phyloP scores from a whole-genome alignment of 2,797 vertebrate genomes.

The Amphiprion clarkii region DNA sequence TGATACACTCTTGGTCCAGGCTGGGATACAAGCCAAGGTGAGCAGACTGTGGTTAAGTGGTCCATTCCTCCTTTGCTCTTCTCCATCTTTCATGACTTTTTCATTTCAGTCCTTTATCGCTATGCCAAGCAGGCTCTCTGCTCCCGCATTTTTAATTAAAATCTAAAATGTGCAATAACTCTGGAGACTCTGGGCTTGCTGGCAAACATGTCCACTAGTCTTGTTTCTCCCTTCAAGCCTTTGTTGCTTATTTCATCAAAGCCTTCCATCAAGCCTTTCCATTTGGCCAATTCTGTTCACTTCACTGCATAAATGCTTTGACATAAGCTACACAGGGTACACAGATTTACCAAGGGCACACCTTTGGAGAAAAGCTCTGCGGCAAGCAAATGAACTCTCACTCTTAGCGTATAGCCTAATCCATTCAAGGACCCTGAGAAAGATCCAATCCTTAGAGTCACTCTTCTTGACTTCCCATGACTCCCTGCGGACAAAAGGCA shows the following conservation, averaged over 20 bases:
- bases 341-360: conserved; percentile 54
- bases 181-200: conserved; percentile 67
- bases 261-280: conserved; percentile 60
- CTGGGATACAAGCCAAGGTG: conserved; percentile 66
- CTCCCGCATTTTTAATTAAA: conserved; percentile 85
- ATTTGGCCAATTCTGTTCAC: conserved; percentile 65
- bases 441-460: conserved; percentile 73
- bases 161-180: conserved; percentile 80
- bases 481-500: conserved; percentile 78
- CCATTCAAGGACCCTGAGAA: conserved; percentile 75
- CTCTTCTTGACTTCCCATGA: conserved; percentile 77
- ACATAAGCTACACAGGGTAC: conserved; percentile 59
- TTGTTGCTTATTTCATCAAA: conserved; percentile 71
- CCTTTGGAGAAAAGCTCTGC: conserved; percentile 55
- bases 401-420: conserved; percentile 63
- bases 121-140: conserved; percentile 71
- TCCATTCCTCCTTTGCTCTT: conserved; percentile 68
- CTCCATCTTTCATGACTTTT: conserved; percentile 81
- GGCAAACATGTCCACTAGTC: conserved; percentile 68
- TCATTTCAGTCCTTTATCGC: conserved; percentile 78
- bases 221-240: conserved; percentile 58
- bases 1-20: conserved; percentile 63
- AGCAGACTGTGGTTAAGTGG: conserved; percentile 65
- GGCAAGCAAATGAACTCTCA: conserved; percentile 51
- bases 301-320: conserved; percentile 60